phyloP scores from a whole-genome alignment of 2,888 invertebrate species.

The Heliconius erato region DNA sequence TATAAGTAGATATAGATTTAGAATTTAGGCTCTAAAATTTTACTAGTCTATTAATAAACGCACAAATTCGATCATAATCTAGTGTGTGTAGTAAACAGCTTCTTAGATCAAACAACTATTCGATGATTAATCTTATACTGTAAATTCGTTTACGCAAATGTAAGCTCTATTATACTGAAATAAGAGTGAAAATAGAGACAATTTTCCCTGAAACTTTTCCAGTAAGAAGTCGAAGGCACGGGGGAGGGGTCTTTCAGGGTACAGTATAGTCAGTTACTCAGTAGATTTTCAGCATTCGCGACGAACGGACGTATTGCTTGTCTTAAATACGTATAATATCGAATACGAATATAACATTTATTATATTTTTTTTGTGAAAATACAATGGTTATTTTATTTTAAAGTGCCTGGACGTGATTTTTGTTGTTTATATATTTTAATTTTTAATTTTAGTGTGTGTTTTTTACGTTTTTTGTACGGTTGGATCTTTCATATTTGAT shows the following conservation, averaged over 20 bases:
- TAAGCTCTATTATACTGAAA: not conserved
- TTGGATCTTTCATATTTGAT: slow-evolving; percentile 9
- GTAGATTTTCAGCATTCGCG: slow-evolving; percentile 41
- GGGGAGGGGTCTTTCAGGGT: slow-evolving; percentile 46
- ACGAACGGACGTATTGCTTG: slow-evolving; percentile 23
- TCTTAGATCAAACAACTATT: slow-evolving; percentile 48
- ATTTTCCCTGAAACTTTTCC: slow-evolving; percentile 45
- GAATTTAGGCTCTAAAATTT: not conserved
- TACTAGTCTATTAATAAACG: slow-evolving; percentile 30
- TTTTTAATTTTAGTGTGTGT: slow-evolving; percentile 9
- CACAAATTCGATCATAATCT: slow-evolving; percentile 42
- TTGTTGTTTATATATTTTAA: not conserved
- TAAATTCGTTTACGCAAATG: slow-evolving; percentile 12
- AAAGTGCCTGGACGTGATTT: not conserved
- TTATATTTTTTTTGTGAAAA: slow-evolving; percentile 6
- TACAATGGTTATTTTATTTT: not conserved
- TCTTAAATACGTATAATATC: not conserved
- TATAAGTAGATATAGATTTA: too few species aligned
- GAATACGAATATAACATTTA: slow-evolving; percentile 23
- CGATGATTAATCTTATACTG: slow-evolving; percentile 47
- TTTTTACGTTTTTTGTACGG: not conserved
- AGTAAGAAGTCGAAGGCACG: slow-evolving; percentile 47
- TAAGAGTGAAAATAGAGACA: slow-evolving; percentile 37
- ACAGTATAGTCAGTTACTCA: slow-evolving; percentile 37
- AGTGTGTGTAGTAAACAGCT: slow-evolving; percentile 46